Evolutionary conservation across 2,888 invertebrate genomes (phyloP).

Genomic region (Metalampra italica): DNA sequence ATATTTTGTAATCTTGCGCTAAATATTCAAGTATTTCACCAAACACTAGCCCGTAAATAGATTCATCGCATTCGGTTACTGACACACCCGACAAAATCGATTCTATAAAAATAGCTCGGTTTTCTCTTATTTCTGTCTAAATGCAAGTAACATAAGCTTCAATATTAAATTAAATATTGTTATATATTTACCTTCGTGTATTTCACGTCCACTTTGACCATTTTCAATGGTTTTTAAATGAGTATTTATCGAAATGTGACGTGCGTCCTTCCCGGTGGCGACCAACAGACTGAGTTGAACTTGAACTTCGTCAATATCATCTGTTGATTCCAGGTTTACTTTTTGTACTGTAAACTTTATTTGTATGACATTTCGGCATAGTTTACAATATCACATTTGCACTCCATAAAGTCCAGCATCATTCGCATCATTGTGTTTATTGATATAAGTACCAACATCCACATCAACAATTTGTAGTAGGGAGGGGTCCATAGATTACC

Average conservation of each 20-base stretch:
- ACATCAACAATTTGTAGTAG: too few relatives aligned
- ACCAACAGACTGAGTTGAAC: constrained; percentile 5
- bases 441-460: too few relatives aligned
- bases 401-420: too few relatives aligned
- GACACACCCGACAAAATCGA: neutral
- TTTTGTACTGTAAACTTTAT: neutral
- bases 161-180: neutral
- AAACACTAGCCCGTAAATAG: too few relatives aligned
- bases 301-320: constrained; percentile 1
- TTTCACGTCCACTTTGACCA: constrained; percentile 74
- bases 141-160: neutral
- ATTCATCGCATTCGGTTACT: too few relatives aligned
- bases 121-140: neutral
- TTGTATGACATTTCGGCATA: too few relatives aligned
- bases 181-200: constrained; percentile 72
- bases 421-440: too few relatives aligned
- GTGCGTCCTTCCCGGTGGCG: constrained; percentile 12
- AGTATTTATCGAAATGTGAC: constrained; percentile 3
- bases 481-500: too few relatives aligned
- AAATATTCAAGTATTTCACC: too few relatives aligned
- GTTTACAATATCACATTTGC: too few relatives aligned
- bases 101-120: neutral
- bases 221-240: constrained; percentile 30
- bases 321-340: neutral
- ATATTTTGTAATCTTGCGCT: too few relatives aligned